Percentiles rank a stretch among this genome's conserved stretches.
Conservation (phyloP, 2,888 invertebrate genomes). For the Stictocephala bisonia region DNA sequence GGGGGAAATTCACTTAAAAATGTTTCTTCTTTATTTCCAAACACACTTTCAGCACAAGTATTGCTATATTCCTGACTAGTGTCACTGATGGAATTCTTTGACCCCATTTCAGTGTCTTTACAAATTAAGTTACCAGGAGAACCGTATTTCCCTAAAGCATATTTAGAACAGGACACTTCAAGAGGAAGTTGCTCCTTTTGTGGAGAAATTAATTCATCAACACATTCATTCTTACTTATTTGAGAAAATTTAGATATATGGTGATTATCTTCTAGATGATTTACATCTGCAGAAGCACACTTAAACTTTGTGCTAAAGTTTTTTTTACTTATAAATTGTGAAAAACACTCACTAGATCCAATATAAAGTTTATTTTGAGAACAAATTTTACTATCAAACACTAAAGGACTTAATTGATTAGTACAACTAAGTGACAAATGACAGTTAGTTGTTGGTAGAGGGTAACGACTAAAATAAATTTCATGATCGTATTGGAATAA, state of each 20-base stretch:
- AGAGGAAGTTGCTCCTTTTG: too few relatives aligned
- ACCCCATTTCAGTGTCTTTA: constrained; percentile 15
- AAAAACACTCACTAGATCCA: constrained; percentile 21
- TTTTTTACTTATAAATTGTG: constrained; percentile 13
- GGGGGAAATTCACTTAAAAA: constrained; percentile 51
- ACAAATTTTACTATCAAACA: neutral
- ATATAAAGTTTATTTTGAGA: neutral
- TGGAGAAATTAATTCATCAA: too few relatives aligned
- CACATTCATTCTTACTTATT: neutral
- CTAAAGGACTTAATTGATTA: constrained; percentile 3
- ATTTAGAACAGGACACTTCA: too few relatives aligned
- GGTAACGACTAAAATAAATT: constrained; percentile 25
- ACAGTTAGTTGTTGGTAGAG: constrained; percentile 25
- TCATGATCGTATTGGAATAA: constrained; percentile 30
- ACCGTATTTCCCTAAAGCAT: neutral
- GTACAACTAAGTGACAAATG: constrained; percentile 19
- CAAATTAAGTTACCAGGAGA: neutral
- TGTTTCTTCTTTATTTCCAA: constrained; percentile 40
- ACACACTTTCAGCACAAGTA: neutral
- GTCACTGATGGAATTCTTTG: constrained; percentile 16
- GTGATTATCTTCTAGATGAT: too few relatives aligned
- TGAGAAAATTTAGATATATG: neutral
- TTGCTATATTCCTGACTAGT: neutral
- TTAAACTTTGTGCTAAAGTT: too few relatives aligned
- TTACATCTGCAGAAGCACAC: too few relatives aligned